Base-by-base conservation (phyloP, 53 echinoderm and acorn worm species). In the Astropecten irregularis region DNA sequence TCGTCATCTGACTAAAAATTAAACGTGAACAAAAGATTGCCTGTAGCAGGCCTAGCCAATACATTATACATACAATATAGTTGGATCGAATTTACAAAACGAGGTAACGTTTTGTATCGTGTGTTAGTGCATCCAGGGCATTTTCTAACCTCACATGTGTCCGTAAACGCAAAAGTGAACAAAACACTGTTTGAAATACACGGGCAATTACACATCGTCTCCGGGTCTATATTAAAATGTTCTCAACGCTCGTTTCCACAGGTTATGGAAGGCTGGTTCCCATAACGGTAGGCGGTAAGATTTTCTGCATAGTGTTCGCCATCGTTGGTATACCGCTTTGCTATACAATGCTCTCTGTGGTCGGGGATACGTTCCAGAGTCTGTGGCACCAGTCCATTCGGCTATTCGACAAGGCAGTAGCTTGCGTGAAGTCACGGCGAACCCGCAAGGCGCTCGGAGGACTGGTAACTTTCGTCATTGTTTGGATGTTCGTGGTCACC, bases 221-320 rank as follows among this genome's bases (percentile, higher is more conserved):
- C n/a, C n/a, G n/a, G n/a, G n/a, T n/a, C n/a, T n/a, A n/a, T n/a
- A n/a, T n/a, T n/a, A n/a, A n/a, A n/a, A n/a, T n/a, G n/a, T n/a
- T n/a, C n/a, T n/a, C n/a, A n/a, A n/a, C n/a, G n/a, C n/a, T 42
- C 42, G 11, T 42, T 42, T 42, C 39, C 25, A 26, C 65, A 85
- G 85, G 85, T 22, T 85, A 85, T 74, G 85, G 85, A 21, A 61
- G 73, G 40, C 14, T 85, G 38, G 85, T 74, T 2, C 85, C 85
- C 5, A 47, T 50, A 33, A 85, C 85, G 4, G 30, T 23, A 11
- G 49, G 37, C 15, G 73, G 85, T 23, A 60, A 73, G 40, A n/a
- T 85, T 40, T 73, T 85, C 51, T 85, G 85, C 39, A 73, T 85
- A 28, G 34, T 62, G 22, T 85, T 52, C 53, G 85, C 85, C 32